phyloP scores from a whole-genome alignment of 1,140 invertebrate genomes.

The Cheumatopsyche charites region DNA sequence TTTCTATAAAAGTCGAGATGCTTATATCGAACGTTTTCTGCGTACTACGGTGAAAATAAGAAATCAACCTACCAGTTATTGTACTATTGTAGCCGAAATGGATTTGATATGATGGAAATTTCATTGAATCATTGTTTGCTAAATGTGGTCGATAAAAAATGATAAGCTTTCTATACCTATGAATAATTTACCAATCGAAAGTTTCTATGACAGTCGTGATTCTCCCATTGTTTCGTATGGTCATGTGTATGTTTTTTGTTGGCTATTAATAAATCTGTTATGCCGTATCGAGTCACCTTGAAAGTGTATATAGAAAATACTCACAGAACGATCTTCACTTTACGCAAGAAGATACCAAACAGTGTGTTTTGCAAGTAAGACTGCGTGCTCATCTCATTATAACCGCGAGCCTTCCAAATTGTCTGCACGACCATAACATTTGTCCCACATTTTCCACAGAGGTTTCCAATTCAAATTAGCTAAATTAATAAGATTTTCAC shows the following conservation, averaged over 20 bases:
- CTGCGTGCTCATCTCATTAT: conserved; percentile 28
- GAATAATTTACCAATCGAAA: not conserved
- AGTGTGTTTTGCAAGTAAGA: conserved; percentile 27
- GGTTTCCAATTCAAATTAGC: not conserved
- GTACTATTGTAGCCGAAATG: too few species aligned
- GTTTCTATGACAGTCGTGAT: not conserved
- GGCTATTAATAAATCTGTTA: not conserved
- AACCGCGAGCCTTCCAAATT: conserved; percentile 16
- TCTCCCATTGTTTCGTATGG: not conserved
- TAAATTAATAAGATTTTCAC: too few species aligned
- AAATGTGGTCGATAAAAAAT: too few species aligned
- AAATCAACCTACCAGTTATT: too few species aligned
- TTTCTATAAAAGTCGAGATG: too few species aligned
- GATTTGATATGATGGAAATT: too few species aligned
- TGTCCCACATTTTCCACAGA: conserved; percentile 16
- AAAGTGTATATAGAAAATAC: conserved; percentile 14
- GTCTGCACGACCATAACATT: conserved; percentile 18
- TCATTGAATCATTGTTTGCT: too few species aligned
- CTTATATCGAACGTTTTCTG: too few species aligned
- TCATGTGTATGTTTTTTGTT: not conserved
- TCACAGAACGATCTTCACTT: conserved; percentile 5
- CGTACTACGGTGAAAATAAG: too few species aligned
- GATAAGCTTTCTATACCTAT: not conserved
- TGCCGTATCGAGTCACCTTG: conserved; percentile 9
- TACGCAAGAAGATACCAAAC: conserved; percentile 28